Evolutionary conservation across 2,113 vertebrate species (phyloP), one percentile per base, ranked within the genome.

Genomic region (Colius striatus): DNA sequence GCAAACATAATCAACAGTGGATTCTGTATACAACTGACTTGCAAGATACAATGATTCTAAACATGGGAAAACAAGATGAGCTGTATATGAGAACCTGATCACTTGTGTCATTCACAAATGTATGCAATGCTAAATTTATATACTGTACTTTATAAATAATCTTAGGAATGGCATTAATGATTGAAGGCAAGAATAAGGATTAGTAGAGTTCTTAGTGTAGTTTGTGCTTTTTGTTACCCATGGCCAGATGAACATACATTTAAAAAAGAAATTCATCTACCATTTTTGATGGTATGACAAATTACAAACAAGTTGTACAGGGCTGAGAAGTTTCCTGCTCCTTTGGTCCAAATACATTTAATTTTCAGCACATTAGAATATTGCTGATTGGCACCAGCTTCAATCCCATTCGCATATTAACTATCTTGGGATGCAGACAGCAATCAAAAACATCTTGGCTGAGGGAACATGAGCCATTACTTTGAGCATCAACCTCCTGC

Each of bases 341-440:
- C 34, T 65, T 1, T 34, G 87, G 30, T 30, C 29, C 30, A 45
- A 76, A 29, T 17, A 7, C 13, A n/a, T 68, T 45, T 65, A 7
- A 73, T 84, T 84, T 78, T 61, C 73, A 74, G 19, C 53, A n/a
- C 53, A 65, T 34, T 36, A 66, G 8, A n/a, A 11, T 71, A 32
- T 50, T 84, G 57, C 36, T 60, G 38, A 48, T 48, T 63, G 51
- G 36, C 53, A 68, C 2, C 43, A 55, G 16, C 48, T 50, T 84
- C 32, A 68, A 30, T 22, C 15, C 27, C 23, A 6, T 15, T 80
- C 2, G 0, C 6, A 3, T 38, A 5, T 47, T 13, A 25, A 7
- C 5, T 45, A 2, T 23, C 34, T 13, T 25, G 77, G 3, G 10
- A 19, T 38, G 30, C 41, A 82, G 77, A 67, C 57, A 74, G 57